Base-by-base conservation (phyloP, 2,797 vertebrate genomes). In the Ptychadena robeensis region DNA sequence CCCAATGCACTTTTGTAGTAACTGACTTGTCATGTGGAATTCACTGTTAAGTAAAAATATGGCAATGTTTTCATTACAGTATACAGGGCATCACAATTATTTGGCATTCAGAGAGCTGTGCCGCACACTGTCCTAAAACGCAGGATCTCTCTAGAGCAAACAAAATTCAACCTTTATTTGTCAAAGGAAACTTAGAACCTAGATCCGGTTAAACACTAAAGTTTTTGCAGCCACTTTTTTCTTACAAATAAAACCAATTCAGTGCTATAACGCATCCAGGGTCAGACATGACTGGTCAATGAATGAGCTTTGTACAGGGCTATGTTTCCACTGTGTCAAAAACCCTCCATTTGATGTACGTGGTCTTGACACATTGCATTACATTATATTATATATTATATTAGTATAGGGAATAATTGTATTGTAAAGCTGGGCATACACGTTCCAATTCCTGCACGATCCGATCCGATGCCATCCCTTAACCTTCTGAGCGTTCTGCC, bases 1-100 rank as follows among this genome's bases (percentile, higher is more conserved):
- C 71, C 44, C 44, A 34, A n/a, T 57, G 30, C 71, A 73, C 71
- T 53, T 72, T 72, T 72, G 70, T 72, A 72, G 40, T 72, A 28
- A 72, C 40, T 73, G 4, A 57, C 32, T 18, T 59, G 71, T 73
- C 71, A 57, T 73, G 31, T 25, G 44, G 48, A 73, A 73, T 73
- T 73, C 30, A 18, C 25, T 34, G 71, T 30, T 2, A 44, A 25
- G 73, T 63, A 74, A 38, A 74, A 63, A 63, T 74, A 74, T 32
- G 34, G 32, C 73, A 64, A 15, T 61, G 59, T 61, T 28, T 64
- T 65, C 63, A 76, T 61, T 22, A 35, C 34, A 11, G 27, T 64
- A 38, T 40, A 76, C 4, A n/a, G n/a, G n/a, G n/a, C n/a, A 74
- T 40, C 57, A 27, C 73, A 65, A 65, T 65, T 22, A 65, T 30